Conservation (phyloP, 30 jellyfish, hydroid and myxozoan genomes). For the Hydractinia symbiolongicarpus region DNA sequence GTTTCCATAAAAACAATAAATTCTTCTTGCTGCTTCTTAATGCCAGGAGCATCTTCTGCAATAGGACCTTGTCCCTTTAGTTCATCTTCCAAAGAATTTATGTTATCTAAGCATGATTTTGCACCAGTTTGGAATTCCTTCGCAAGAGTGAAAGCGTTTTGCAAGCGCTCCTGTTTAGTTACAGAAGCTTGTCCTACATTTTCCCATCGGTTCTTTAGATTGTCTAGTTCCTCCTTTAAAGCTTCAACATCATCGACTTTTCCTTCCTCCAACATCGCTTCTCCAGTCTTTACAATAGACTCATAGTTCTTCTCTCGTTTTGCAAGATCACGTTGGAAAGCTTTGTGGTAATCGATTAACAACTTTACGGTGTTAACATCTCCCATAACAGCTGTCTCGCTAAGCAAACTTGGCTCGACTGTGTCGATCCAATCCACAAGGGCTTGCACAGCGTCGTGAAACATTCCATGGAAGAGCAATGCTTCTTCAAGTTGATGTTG, state of each 20-base stretch:
- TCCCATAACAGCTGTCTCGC: slow-evolving; percentile 99
- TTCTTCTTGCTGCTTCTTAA: slow-evolving; percentile 76
- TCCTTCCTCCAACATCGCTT: slow-evolving; percentile 78
- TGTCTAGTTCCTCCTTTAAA: slow-evolving; percentile 50
- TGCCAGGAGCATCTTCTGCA: slow-evolving; percentile 70
- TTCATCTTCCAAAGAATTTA: slow-evolving; percentile 53
- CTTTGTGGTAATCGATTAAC: slow-evolving; percentile 81
- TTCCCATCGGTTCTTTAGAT: slow-evolving; percentile 80
- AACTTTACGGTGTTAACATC: slow-evolving; percentile 90
- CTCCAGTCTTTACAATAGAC: slow-evolving; percentile 84
- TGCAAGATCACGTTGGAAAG: slow-evolving; percentile 81
- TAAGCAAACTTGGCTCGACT: slow-evolving; percentile 73
- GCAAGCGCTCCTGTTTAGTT: slow-evolving; percentile 84
- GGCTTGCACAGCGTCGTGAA: slow-evolving; percentile 94
- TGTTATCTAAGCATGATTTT: slow-evolving; percentile 41
- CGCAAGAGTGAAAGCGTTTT: slow-evolving; percentile 74
- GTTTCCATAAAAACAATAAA: slow-evolving; percentile 58
- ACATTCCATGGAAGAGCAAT: slow-evolving; percentile 90
- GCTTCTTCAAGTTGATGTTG: slow-evolving; percentile 96
- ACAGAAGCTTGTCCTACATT: slow-evolving; percentile 74
- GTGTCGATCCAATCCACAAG: slow-evolving; percentile 78
- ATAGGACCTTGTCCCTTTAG: slow-evolving; percentile 85
- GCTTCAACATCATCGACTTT: slow-evolving; percentile 77
- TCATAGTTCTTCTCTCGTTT: slow-evolving; percentile 74
- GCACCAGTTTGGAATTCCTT: slow-evolving; percentile 87